Evolutionary conservation across 2,797 vertebrate genomes (phyloP).

Genomic region (Sebastes flavidus): DNA sequence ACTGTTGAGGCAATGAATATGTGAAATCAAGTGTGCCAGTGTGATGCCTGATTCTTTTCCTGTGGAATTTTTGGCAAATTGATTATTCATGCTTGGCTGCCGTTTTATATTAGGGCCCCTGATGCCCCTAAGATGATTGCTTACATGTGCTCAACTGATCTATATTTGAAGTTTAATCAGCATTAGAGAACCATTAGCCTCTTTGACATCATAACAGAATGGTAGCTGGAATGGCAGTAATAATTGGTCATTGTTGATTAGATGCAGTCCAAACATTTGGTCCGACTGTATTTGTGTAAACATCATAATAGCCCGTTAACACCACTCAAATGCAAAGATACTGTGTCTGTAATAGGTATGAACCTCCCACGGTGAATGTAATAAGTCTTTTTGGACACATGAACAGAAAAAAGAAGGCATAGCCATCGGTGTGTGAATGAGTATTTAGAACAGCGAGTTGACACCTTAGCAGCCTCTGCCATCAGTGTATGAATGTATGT

Average conservation of each 20-base stretch:
- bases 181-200: slow-evolving; percentile 57
- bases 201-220: slow-evolving; percentile 39
- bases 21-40: slow-evolving; percentile 12
- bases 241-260: slow-evolving; percentile 50
- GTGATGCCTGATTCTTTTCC: slow-evolving; percentile 4
- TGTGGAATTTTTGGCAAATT: slow-evolving; percentile 31
- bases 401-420: not conserved
- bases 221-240: slow-evolving; percentile 21
- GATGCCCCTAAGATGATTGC: slow-evolving; percentile 63
- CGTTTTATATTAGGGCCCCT: slow-evolving; percentile 34
- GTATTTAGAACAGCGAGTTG: too few species aligned
- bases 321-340: not conserved
- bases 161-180: slow-evolving; percentile 68
- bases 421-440: too few species aligned
- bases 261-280: slow-evolving; percentile 24
- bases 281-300: slow-evolving; percentile 8
- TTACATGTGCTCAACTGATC: slow-evolving; percentile 59
- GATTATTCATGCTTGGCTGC: slow-evolving; percentile 49
- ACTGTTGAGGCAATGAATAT: slow-evolving; percentile 11
- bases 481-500: too few species aligned
- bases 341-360: not conserved
- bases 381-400: not conserved
- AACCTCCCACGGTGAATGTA: not conserved
- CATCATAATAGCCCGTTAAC: not conserved
- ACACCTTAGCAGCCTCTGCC: too few species aligned